A percentile compares a stretch with the other conserved stretches of the same genome.
phyloP scores from a whole-genome alignment of 2,797 vertebrate species.

The Synanceia verrucosa region DNA sequence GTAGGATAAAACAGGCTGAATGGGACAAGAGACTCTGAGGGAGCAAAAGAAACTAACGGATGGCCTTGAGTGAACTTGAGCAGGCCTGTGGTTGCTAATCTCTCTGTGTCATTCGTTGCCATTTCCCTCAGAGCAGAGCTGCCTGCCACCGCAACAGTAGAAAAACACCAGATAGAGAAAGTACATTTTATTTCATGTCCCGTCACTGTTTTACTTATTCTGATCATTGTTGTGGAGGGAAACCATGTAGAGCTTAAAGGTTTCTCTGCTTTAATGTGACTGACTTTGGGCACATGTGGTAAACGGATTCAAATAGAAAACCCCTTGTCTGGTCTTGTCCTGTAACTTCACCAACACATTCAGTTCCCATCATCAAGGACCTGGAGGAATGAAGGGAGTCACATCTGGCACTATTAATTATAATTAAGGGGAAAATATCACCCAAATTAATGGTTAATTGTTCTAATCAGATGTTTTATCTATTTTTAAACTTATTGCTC shows the following conservation, averaged over 20 bases:
- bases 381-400: background rate
- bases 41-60: slow-evolving; percentile 63
- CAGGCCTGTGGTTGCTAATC: slow-evolving; percentile 85
- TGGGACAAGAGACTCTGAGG: slow-evolving; percentile 10
- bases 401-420: no score
- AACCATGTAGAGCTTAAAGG: background rate
- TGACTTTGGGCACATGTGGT: background rate
- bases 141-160: slow-evolving; percentile 64
- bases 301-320: slow-evolving; percentile 9
- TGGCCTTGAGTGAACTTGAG: slow-evolving; percentile 63
- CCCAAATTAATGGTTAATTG: no score
- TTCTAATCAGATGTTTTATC: no score
- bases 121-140: slow-evolving; percentile 82
- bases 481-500: no score
- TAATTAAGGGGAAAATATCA: no score
- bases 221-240: background rate
- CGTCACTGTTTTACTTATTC: background rate
- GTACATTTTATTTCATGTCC: background rate
- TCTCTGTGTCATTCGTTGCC: slow-evolving; percentile 82
- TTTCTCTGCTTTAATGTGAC: background rate
- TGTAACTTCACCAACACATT: background rate
- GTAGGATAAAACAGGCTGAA: slow-evolving; percentile 14
- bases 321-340: background rate
- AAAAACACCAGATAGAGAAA: slow-evolving; percentile 78
- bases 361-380: background rate